Evolutionary conservation across 2,797 vertebrate genomes (phyloP).

Genomic region (Netta rufina): DNA sequence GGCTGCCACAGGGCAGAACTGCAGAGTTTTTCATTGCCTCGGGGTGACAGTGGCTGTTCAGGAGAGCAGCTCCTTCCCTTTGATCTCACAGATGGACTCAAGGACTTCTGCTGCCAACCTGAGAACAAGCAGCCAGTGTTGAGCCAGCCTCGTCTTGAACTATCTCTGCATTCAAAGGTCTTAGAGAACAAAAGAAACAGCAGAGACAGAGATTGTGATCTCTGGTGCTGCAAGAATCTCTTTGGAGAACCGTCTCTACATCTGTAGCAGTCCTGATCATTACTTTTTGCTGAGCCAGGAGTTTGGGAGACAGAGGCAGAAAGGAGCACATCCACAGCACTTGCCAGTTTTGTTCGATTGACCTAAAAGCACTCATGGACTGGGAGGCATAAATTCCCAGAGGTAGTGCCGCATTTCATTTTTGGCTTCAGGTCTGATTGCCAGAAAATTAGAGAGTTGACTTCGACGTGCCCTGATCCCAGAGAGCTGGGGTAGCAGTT

Average conservation of each 20-base stretch:
- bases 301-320: background rate
- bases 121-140: background rate
- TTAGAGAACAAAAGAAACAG: background rate
- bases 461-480: background rate
- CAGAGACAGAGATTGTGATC: background rate
- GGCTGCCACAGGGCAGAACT: background rate
- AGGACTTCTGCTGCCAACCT: background rate
- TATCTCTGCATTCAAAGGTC: background rate
- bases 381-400: constrained; percentile 6
- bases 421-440: accelerated
- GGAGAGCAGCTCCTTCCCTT: background rate
- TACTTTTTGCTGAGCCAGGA: background rate
- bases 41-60: background rate
- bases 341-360: background rate
- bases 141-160: background rate
- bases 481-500: background rate
- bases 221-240: background rate
- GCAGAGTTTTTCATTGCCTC: background rate
- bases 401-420: background rate
- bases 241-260: background rate
- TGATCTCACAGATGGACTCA: background rate
- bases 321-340: background rate
- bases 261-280: background rate
- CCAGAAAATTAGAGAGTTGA: background rate
- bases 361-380: background rate